These are phyloP conservation scores for Germaria angustata DNA, from an alignment of 2,888 invertebrate genomes.

Conservation along the genomic window DNA sequence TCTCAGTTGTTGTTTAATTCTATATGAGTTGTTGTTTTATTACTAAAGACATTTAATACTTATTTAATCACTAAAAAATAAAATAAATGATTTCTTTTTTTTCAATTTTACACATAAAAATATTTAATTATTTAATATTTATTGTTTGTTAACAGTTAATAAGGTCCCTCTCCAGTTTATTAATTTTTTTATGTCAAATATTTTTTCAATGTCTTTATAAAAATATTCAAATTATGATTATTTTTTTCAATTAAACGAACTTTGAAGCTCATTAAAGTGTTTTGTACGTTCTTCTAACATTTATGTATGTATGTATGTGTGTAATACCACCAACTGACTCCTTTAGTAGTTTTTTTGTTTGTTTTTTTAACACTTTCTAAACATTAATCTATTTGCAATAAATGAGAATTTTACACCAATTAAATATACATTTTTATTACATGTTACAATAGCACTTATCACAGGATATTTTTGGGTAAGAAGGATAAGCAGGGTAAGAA, in stretches of 20 bases:
- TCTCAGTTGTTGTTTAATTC: constrained; percentile 19
- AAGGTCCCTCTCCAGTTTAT: constrained; percentile 79
- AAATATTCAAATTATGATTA: constrained; percentile 22
- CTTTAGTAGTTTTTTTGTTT: not conserved
- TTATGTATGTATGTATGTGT: not conserved
- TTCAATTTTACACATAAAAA: constrained; percentile 15
- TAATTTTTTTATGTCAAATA: constrained; percentile 24
- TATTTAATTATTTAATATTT: not conserved
- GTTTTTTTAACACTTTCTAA: not conserved
- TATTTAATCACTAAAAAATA: constrained; percentile 35
- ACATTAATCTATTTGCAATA: not conserved
- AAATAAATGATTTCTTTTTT: constrained; percentile 46
- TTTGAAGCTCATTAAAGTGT: not conserved
- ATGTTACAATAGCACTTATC: constrained; percentile 51
- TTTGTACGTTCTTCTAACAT: constrained; percentile 3
- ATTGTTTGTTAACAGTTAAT: constrained; percentile 71
- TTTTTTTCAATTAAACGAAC: constrained; percentile 32
- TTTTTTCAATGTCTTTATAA: constrained; percentile 39
- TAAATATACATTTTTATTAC: constrained; percentile 3
- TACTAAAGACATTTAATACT: constrained; percentile 57
- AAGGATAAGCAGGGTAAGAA: no score
- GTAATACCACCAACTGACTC: not conserved
- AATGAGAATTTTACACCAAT: constrained; percentile 16
- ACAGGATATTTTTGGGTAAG: constrained; percentile 44
- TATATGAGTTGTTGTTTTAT: constrained; percentile 4